These are phyloP conservation scores for Nowickia ferox DNA, from an alignment of 2,888 invertebrate species.

Conservation along the genomic window DNA sequence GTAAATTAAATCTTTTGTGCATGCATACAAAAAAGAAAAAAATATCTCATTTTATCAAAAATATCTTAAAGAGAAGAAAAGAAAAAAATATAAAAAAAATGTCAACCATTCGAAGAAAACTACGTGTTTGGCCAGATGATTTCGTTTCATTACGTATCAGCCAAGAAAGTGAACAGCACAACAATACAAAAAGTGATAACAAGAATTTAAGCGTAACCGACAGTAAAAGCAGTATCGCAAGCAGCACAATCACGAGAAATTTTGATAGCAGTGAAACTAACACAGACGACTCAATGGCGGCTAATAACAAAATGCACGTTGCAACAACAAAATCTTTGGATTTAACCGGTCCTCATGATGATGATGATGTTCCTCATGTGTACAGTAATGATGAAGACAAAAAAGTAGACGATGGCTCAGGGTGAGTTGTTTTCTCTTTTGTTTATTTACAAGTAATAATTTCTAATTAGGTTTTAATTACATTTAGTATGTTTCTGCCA, in stretches of 20 bases:
- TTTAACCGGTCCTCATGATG: conserved; percentile 43
- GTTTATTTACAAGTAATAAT: not conserved
- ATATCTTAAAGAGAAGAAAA: conserved; percentile 35
- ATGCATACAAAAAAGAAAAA: conserved; percentile 28
- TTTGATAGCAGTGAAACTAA: conserved; percentile 39
- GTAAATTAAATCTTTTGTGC: conserved; percentile 22
- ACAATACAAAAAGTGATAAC: conserved; percentile 50
- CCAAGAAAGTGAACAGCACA: conserved; percentile 52
- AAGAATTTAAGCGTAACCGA: conserved; percentile 25
- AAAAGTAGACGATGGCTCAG: conserved; percentile 60
- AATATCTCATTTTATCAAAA: conserved; percentile 29
- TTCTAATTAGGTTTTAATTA: conserved; percentile 14
- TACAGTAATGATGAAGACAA: conserved; percentile 15
- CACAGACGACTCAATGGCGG: conserved; percentile 23
- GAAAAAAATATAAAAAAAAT: conserved; percentile 61
- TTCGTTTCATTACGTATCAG: conserved; percentile 65
- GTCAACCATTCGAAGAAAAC: conserved; percentile 69
- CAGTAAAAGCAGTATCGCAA: conserved; percentile 22
- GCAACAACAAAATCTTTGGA: conserved; percentile 65
- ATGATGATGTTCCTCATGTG: not conserved
- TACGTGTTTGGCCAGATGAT: conserved; percentile 66
- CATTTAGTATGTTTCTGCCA: not conserved
- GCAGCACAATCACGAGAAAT: conserved; percentile 2
- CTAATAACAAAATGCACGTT: conserved; percentile 54
- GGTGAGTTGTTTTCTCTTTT: conserved; percentile 64